Conservation (phyloP, 2,888 invertebrate species). For the Papilio gigon region DNA sequence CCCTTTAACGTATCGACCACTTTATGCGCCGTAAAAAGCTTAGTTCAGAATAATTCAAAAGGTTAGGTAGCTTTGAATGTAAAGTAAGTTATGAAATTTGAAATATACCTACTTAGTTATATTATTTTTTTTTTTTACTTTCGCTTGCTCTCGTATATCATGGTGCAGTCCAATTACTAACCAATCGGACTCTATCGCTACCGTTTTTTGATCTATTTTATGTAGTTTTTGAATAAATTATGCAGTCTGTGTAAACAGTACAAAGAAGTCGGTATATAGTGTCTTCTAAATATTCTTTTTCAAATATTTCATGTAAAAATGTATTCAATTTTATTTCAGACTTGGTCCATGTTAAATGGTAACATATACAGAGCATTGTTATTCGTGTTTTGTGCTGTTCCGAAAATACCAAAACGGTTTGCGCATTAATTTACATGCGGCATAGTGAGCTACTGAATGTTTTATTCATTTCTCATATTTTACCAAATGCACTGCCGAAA, state of each 20-base stretch:
- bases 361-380: slow-evolving; percentile 3
- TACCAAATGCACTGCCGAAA: slow-evolving; percentile 19
- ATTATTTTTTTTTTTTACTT: too few species aligned
- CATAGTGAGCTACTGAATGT: slow-evolving; percentile 34
- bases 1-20: slow-evolving; percentile 14
- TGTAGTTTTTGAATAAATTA: too few species aligned
- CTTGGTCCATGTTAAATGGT: not conserved
- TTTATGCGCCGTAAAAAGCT: not conserved
- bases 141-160: too few species aligned
- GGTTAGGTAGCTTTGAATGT: not conserved
- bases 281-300: not conserved
- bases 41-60: not conserved
- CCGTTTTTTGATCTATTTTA: too few species aligned
- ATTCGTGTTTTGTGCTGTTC: slow-evolving; percentile 32
- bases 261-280: too few species aligned
- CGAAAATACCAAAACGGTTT: slow-evolving; percentile 35
- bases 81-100: not conserved
- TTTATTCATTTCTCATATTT: slow-evolving; percentile 35
- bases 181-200: too few species aligned
- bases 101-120: too few species aligned
- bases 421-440: slow-evolving; percentile 33
- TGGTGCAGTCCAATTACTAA: too few species aligned
- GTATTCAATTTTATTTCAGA: slow-evolving; percentile 1
- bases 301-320: not conserved
- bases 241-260: too few species aligned